A percentile compares a stretch with the other conserved stretches of the same genome.
Evolutionary conservation across 1,140 invertebrate species (phyloP).

Genomic region (Drosophila baimaii): DNA sequence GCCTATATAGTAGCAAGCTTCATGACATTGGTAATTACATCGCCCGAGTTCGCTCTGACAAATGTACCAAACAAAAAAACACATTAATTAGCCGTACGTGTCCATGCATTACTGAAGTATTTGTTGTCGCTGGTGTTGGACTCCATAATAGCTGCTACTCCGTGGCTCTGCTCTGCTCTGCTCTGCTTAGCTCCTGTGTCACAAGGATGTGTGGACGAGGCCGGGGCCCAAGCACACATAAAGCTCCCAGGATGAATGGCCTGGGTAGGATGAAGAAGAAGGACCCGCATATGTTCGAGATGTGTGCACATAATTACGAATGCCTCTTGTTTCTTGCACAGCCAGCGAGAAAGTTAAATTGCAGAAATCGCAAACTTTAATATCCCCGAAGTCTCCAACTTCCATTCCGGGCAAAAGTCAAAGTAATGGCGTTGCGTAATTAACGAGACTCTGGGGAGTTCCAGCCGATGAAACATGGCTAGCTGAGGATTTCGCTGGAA

Average conservation of each 20-base stretch:
- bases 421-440: conserved; percentile 78
- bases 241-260: conserved; percentile 69
- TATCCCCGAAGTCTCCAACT: conserved; percentile 43
- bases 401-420: conserved; percentile 41
- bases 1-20: no score
- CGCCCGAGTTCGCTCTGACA: conserved; percentile 39
- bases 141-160: conserved; percentile 59
- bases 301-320: conserved; percentile 62
- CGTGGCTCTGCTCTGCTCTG: conserved; percentile 19
- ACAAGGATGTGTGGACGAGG: conserved; percentile 28
- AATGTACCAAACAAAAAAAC: conserved; percentile 59
- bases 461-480: conserved; percentile 55
- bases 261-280: no score
- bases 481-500: conserved; percentile 9
- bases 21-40: conserved; percentile 54
- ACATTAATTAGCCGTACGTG: conserved; percentile 77
- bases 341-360: conserved; percentile 72
- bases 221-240: conserved; percentile 41
- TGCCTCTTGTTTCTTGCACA: conserved; percentile 54
- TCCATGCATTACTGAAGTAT: conserved; percentile 75
- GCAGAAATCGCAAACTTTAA: conserved; percentile 75
- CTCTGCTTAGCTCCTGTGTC: conserved; percentile 31
- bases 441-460: conserved; percentile 69
- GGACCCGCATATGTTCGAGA: conserved; percentile 41
- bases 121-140: conserved; percentile 50